Percentiles rank a stretch among this genome's conserved stretches.
These are phyloP conservation scores for Pampusana beccarii DNA, from an alignment of 2,113 vertebrate species.

Conservation along the genomic window DNA sequence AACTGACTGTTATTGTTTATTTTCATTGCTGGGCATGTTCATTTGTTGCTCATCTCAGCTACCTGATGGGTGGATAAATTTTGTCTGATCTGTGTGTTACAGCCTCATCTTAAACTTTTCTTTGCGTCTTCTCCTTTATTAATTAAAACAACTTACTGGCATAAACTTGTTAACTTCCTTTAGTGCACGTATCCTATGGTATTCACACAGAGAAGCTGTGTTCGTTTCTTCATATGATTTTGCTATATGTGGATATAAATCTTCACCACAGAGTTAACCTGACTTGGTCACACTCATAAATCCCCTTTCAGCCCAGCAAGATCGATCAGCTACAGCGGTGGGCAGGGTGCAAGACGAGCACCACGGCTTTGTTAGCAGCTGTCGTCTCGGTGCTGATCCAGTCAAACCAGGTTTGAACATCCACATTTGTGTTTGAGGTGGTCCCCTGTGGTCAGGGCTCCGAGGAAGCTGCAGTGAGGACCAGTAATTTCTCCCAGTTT, in stretches of 20 bases:
- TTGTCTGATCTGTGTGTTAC: background rate
- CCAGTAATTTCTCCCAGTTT: background rate
- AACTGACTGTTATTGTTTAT: background rate
- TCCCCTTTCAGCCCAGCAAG: background rate
- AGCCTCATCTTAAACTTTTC: background rate
- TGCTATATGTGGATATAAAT: background rate
- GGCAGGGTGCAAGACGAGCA: accelerated
- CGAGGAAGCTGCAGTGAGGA: background rate
- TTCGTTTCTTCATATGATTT: background rate
- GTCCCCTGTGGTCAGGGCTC: background rate
- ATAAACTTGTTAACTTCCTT: background rate
- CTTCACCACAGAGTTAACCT: background rate
- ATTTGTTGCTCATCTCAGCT: background rate
- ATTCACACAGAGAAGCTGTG: background rate
- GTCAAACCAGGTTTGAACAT: background rate
- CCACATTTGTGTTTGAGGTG: background rate
- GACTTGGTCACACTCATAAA: background rate
- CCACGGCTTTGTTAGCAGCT: background rate
- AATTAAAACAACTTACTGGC: background rate
- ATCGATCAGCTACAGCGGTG: background rate
- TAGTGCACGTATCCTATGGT: accelerated
- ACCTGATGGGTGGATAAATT: background rate
- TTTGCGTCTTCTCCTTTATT: background rate
- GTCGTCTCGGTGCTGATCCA: background rate
- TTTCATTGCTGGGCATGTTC: background rate